These are phyloP conservation scores for Argentina silus DNA, from an alignment of 2,797 vertebrate genomes.

Conservation along the genomic window DNA sequence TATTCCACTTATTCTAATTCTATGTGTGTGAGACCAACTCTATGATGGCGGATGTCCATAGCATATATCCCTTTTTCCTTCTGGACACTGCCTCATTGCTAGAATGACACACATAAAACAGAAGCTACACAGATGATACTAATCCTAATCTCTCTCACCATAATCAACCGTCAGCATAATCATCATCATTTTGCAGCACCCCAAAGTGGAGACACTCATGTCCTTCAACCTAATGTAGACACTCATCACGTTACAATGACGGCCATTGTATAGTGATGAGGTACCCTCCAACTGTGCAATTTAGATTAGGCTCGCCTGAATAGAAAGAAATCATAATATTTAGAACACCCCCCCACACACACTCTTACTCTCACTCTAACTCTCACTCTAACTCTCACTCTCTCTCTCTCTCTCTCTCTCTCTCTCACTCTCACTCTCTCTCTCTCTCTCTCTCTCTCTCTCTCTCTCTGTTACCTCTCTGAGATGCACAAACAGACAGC, in stretches of 20 bases:
- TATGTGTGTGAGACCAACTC: background rate
- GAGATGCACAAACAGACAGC: too few relatives aligned
- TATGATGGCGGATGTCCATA: background rate
- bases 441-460: background rate
- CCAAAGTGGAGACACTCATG: slow-evolving; percentile 14
- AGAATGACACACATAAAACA: too few relatives aligned
- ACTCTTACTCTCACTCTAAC: background rate
- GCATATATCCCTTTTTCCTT: too few relatives aligned
- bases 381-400: background rate
- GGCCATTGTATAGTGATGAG: slow-evolving; percentile 26
- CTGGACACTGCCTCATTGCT: too few relatives aligned
- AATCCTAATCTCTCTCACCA: background rate
- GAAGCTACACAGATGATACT: background rate
- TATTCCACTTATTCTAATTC: background rate
- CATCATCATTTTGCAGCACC: slow-evolving; percentile 11
- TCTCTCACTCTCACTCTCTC: background rate
- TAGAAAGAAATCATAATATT: background rate
- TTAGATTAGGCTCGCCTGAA: slow-evolving; percentile 32
- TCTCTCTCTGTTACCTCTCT: background rate
- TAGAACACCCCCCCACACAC: background rate
- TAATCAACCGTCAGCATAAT: slow-evolving; percentile 7
- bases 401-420: background rate
- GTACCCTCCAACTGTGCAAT: slow-evolving; percentile 34
- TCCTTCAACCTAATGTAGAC: background rate
- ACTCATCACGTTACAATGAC: slow-evolving; percentile 10